Evolutionary conservation across 2,888 invertebrate species (phyloP), one percentile per base, ranked within the genome.

Genomic region (Dasypogon diadema): DNA sequence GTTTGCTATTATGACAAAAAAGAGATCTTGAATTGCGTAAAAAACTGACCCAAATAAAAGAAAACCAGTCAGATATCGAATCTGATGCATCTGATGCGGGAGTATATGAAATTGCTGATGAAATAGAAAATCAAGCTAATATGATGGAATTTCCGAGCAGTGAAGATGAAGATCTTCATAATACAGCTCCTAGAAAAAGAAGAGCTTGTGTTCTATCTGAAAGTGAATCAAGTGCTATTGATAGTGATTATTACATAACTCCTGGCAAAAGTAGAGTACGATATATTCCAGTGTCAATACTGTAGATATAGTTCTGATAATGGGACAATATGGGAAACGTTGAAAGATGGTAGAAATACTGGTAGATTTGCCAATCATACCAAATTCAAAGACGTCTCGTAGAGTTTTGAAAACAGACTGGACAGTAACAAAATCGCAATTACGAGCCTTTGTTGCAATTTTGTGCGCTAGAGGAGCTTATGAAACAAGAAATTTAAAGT

Each of bases 131-230:
- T 68, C 68, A 51, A 48, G 26, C 1, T 51, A 68, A 68, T 68
- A 26, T 48, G 26, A 68, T 51, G 24, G 68, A 68, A 68, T 68
- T 68, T 68, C 51, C 51, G 51, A 68, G 68, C 68, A 68, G 68
- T 68, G 12, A 68, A 68, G 51, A 51, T 51, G 68, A 22, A 68
- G 26, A 68, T 68, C 24, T 68, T 68, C 26, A 68, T 51, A n/a
- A 68, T 24, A 24, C 24, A 68, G 68, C 68, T 68, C 51, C 26
- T 68, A 68, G 51, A 68, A 68, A 24, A 48, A 68, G 68, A 46
- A 68, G 46, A 48, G 30, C 14, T 51, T 51, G 21, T 68, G 48
- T 51, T 68, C 68, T 68, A 34, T 60, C 24, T 22, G 60, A 60
- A 60, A 60, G 37, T 60, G 60, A 60, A 56, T 56, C 56, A 12